These are phyloP conservation scores for Drosophila pseudoobscura DNA, from an alignment of 1,140 invertebrate genomes.

Conservation along the genomic window DNA sequence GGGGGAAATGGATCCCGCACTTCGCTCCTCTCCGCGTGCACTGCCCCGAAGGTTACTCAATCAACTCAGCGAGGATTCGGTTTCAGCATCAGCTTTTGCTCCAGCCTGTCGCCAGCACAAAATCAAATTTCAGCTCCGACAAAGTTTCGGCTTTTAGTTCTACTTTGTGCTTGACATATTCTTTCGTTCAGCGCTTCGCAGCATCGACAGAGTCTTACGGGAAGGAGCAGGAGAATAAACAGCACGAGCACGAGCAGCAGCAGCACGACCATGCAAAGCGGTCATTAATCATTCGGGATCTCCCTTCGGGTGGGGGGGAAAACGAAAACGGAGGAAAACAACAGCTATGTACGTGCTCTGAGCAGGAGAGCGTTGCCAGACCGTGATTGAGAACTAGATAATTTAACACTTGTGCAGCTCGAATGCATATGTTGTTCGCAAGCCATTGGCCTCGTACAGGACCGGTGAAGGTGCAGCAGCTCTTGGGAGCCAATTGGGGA, in stretches of 20 bases:
- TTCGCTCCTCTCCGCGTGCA: constrained; percentile 8
- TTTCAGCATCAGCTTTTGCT: constrained; percentile 31
- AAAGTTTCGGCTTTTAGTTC: constrained; percentile 75
- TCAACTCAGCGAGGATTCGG: constrained; percentile 39
- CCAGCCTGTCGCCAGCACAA: constrained; percentile 33
- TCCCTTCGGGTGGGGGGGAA: constrained; percentile 34
- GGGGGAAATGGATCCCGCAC: constrained; percentile 28
- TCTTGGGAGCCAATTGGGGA: no score
- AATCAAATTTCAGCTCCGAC: constrained; percentile 75
- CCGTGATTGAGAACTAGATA: constrained; percentile 59
- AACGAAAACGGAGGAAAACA: constrained; percentile 36
- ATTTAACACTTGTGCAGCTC: constrained; percentile 34
- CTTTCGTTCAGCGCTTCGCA: background rate
- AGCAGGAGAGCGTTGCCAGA: constrained; percentile 34
- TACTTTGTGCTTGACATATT: constrained; percentile 59
- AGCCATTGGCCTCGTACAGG: no score
- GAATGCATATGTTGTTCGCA: constrained; percentile 25
- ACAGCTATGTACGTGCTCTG: background rate
- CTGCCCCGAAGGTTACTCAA: constrained; percentile 61
- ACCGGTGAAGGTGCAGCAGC: no score
- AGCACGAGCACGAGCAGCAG: constrained; percentile 21
- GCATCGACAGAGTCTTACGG: constrained; percentile 34
- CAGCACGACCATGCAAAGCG: constrained; percentile 54
- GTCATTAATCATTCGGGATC: constrained; percentile 74
- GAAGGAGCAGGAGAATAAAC: constrained; percentile 34